phyloP scores from a whole-genome alignment of 2,888 invertebrate genomes.

The Ectobius pallidus region DNA sequence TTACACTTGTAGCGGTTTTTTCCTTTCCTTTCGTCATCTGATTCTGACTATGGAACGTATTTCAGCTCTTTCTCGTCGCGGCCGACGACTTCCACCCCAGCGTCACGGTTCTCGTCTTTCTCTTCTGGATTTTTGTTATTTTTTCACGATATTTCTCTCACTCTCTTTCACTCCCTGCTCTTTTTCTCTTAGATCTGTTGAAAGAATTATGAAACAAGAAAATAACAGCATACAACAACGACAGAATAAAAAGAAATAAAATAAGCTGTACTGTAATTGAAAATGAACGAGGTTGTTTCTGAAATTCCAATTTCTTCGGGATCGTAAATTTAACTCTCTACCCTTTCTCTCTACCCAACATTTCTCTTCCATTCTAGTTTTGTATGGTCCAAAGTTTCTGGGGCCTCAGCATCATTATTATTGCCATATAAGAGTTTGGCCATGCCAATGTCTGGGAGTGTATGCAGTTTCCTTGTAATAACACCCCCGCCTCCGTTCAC shows the following conservation, averaged over 20 bases:
- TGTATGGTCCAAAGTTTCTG: background rate
- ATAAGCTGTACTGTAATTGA: slow-evolving; percentile 19
- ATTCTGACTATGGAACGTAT: slow-evolving; percentile 15
- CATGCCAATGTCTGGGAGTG: background rate
- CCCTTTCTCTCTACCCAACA: background rate
- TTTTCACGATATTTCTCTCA: background rate
- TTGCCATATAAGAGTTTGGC: background rate
- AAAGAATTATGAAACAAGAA: slow-evolving; percentile 10
- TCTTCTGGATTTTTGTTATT: background rate
- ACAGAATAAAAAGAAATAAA: slow-evolving; percentile 4
- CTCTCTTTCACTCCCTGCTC: background rate
- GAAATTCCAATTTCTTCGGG: slow-evolving; percentile 36
- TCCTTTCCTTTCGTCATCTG: slow-evolving; percentile 19
- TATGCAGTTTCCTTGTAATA: background rate
- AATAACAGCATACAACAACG: background rate
- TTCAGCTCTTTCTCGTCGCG: slow-evolving; percentile 6
- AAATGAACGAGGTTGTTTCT: slow-evolving; percentile 18
- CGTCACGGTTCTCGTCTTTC: background rate
- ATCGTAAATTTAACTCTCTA: slow-evolving; percentile 32
- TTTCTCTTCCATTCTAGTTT: background rate
- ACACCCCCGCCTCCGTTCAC: background rate
- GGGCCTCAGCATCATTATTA: slow-evolving; percentile 11
- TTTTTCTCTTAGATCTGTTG: background rate
- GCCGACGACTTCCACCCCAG: background rate
- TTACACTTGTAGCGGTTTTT: slow-evolving; percentile 10